Evolutionary conservation across 30 jellyfish, hydroid and myxozoan genomes (phyloP), one percentile per base, ranked within the genome.

Genomic region (Hydra vulgaris): DNA sequence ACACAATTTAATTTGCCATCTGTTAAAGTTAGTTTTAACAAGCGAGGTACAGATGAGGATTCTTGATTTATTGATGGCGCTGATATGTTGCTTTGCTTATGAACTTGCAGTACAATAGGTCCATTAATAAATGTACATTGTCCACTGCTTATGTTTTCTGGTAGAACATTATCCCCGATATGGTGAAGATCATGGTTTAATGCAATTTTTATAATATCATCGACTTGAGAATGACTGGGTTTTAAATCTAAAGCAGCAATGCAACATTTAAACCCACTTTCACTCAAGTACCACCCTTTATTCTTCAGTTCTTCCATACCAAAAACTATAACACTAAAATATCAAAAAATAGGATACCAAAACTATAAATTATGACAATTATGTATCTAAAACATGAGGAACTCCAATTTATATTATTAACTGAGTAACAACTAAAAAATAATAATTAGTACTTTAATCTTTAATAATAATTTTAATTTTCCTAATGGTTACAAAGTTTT

Each of bases 41-140:
- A 83, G 26, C 96, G 82, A 79, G 98, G 98, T 12, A 96, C 96
- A 83, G 78, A 72, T 4, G 85, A 54, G 17, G 98, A 92, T 18
- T 92, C 98, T 73, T 87, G 96, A 21, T 87, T 92, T 0, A 86
- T 83, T 22, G 72, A 75, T 68, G 98, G 98, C 0, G 98, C 98
- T 15, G 98, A 83, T 15, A 92, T 73, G 71, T 92, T 92, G 23
- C 95, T 80, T 17, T 85, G 76, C 61, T 87, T 92, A 81, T 87
- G 98, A 25, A 92, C 54, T 74, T 92, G 98, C 1, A 92, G 83
- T 24, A 92, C 98, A 19, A 87, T 67, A 54, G 98, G 98, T 18
- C 98, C 98, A 25, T 66, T 27, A 26, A 92, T 71, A 90, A 76
- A 26, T 18, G 23, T 66, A 23, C 74, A 53, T 21, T 84, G 89